These are phyloP conservation scores for Automeris io DNA, from an alignment of 2,888 invertebrate genomes.

Conservation along the genomic window DNA sequence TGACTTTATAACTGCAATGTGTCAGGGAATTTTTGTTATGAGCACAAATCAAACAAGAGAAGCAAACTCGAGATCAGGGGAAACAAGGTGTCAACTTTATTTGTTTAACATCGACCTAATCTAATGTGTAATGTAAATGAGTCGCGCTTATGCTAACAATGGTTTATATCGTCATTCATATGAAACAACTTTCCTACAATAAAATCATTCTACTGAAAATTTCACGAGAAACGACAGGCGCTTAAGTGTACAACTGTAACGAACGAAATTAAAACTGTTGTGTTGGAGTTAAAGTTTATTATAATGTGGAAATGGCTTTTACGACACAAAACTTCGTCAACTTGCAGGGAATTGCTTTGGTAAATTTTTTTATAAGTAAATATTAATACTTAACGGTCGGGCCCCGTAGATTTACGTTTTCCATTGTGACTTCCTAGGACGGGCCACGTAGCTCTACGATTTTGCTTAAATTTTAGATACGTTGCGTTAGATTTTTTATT, in stretches of 20 bases:
- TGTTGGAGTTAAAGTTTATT: constrained; percentile 10
- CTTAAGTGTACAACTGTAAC: constrained; percentile 30
- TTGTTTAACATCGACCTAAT: constrained; percentile 58
- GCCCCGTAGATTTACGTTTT: too few species aligned
- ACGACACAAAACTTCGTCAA: constrained; percentile 33
- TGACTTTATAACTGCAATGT: background rate
- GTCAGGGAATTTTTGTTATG: background rate
- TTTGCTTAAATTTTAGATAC: too few species aligned
- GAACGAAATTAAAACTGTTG: constrained; percentile 26
- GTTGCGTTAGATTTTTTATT: too few species aligned
- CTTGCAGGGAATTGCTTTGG: constrained; percentile 40
- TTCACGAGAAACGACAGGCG: constrained; percentile 42
- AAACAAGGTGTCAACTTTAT: constrained; percentile 62
- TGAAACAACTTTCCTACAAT: constrained; percentile 34
- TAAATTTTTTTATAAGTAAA: constrained; percentile 24
- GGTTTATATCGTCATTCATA: constrained; percentile 43
- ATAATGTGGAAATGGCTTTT: constrained; percentile 48
- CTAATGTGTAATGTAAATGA: constrained; percentile 52
- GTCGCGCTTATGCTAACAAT: constrained; percentile 46
- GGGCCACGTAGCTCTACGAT: too few species aligned
- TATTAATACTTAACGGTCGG: background rate
- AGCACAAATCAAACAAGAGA: constrained; percentile 14
- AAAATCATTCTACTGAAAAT: constrained; percentile 45
- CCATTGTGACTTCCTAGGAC: too few species aligned
- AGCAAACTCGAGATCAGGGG: constrained; percentile 37